These are phyloP conservation scores for Crypturellus undulatus DNA, from an alignment of 2,113 vertebrate genomes.

Conservation along the genomic window DNA sequence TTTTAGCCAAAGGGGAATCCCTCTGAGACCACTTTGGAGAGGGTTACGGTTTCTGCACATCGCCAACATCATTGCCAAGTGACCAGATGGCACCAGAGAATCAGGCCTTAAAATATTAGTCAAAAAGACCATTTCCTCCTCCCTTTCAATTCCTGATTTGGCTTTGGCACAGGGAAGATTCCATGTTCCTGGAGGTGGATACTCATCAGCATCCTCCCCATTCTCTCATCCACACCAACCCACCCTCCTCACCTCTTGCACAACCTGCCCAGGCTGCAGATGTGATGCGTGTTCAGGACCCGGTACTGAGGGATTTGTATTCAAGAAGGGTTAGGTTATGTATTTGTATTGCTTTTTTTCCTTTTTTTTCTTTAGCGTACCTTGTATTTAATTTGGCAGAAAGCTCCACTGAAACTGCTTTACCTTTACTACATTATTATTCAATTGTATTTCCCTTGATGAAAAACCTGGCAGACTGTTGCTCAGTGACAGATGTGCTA, in stretches of 20 bases:
- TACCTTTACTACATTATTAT: slow-evolving; percentile 75
- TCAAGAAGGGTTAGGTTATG: slow-evolving; percentile 18
- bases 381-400: slow-evolving; percentile 72
- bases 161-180: slow-evolving; percentile 6
- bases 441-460: slow-evolving; percentile 76
- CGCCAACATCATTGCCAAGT: slow-evolving; percentile 32
- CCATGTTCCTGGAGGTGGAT: neutral
- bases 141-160: slow-evolving; percentile 29
- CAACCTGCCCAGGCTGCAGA: slow-evolving; percentile 3
- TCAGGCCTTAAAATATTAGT: slow-evolving; percentile 35
- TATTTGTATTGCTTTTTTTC: slow-evolving; percentile 5
- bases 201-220: neutral
- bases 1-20: neutral
- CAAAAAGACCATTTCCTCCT: slow-evolving; percentile 25
- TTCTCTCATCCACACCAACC: neutral
- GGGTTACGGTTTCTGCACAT: neutral
- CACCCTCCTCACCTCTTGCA: neutral
- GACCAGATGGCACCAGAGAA: slow-evolving; percentile 63
- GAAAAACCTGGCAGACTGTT: slow-evolving; percentile 75
- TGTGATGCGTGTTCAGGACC: neutral
- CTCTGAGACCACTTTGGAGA: slow-evolving; percentile 2
- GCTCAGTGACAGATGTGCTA: slow-evolving; percentile 79
- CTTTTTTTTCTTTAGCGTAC: slow-evolving; percentile 13
- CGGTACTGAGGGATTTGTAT: slow-evolving; percentile 31
- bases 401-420: slow-evolving; percentile 56